Evolutionary conservation across 2,797 vertebrate species (phyloP).

Genomic region (Brachymystax lenok): DNA sequence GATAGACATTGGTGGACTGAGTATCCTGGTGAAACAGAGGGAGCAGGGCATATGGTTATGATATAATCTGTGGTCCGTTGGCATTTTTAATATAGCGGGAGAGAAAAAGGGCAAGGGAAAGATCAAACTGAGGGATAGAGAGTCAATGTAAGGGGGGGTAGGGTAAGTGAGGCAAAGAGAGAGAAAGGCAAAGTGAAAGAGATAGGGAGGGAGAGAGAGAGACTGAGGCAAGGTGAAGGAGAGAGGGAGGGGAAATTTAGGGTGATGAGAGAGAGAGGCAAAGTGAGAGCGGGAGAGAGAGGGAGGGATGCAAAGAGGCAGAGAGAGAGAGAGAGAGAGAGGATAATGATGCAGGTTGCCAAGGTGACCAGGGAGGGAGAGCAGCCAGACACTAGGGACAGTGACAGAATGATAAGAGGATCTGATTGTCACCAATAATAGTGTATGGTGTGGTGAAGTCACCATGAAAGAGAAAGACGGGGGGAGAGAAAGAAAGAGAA

Average conservation of each 20-base stretch:
- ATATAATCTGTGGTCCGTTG: conserved; percentile 32
- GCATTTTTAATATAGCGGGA: conserved; percentile 10
- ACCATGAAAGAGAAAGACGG: conserved; percentile 34
- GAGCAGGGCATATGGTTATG: conserved; percentile 45
- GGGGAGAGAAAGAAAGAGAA: neutral
- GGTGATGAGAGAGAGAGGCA: conserved; percentile 5
- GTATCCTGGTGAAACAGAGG: conserved; percentile 63
- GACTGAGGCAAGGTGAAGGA: neutral
- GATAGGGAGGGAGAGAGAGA: neutral
- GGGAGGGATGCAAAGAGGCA: conserved; percentile 46
- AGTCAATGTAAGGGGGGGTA: conserved; percentile 6
- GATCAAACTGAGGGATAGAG: conserved; percentile 28
- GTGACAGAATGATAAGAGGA: conserved; percentile 70
- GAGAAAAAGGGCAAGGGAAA: neutral
- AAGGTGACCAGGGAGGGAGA: conserved; percentile 62
- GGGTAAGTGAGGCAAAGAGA: conserved; percentile 1
- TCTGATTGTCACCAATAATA: conserved; percentile 58
- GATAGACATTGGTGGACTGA: conserved; percentile 67
- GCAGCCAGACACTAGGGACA: conserved; percentile 53
- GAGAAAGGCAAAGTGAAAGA: neutral
- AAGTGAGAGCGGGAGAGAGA: conserved; percentile 20
- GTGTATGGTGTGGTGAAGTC: conserved; percentile 28
- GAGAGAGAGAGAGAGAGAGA: conserved; percentile 5
- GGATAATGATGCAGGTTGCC: conserved; percentile 71
- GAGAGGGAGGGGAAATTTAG: neutral